phyloP scores from a whole-genome alignment of 35 echinoderm and acorn worm species.

The Ophiothrix spiculata region DNA sequence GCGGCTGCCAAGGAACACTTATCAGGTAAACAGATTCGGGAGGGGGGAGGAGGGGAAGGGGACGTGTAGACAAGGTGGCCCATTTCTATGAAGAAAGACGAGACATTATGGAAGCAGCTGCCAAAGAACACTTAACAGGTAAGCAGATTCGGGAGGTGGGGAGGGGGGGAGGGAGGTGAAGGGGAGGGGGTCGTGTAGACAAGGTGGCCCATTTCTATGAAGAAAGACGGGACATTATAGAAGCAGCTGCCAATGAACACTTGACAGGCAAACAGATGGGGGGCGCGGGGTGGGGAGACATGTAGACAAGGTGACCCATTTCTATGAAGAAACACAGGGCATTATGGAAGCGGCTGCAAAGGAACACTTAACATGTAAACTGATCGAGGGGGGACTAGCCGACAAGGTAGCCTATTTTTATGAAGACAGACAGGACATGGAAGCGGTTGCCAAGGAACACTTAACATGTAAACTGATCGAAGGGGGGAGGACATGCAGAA shows the following conservation, averaged over 20 bases:
- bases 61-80: conserved; percentile 49
- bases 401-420: conserved; percentile 75
- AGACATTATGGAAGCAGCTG: conserved; percentile 55
- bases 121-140: conserved; percentile 72
- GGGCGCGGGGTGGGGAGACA: conserved; percentile 68
- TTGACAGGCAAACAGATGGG: conserved; percentile 76
- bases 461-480: conserved; percentile 25
- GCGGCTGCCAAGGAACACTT: conserved; percentile 61
- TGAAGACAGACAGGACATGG: conserved; percentile 44
- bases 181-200: conserved; percentile 58
- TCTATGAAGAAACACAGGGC: conserved; percentile 61
- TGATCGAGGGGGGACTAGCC: background rate
- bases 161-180: no score
- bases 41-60: conserved; percentile 73
- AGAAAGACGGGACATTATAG: conserved; percentile 48
- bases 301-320: conserved; percentile 57
- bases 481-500: background rate
- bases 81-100: conserved; percentile 68
- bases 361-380: conserved; percentile 44
- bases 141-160: conserved; percentile 62
- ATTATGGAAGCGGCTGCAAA: conserved; percentile 56
- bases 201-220: conserved; percentile 67
- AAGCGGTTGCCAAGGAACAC: conserved; percentile 54
- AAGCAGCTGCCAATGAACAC: conserved; percentile 57
- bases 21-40: conserved; percentile 73